Percentiles rank a stretch among this genome's conserved stretches.
Conservation (phyloP, 2,113 vertebrate species). For the Limnothrissa miodon region DNA sequence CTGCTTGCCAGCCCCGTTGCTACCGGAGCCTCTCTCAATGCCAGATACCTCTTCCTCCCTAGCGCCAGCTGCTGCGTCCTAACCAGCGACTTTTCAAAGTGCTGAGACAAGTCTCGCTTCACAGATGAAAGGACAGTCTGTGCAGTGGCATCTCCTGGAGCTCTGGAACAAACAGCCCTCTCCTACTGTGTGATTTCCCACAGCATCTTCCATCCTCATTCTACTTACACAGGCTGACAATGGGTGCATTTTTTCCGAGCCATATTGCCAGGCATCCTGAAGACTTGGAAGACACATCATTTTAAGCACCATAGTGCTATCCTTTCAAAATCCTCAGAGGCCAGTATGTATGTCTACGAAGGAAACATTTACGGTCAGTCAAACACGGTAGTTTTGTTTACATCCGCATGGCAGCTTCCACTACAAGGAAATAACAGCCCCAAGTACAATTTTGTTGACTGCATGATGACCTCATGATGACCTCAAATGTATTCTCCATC, state of each 20-base stretch:
- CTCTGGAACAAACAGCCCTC: neutral
- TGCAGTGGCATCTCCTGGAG: neutral
- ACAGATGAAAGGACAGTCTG: neutral
- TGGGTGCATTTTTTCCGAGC: neutral
- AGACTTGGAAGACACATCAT: neutral
- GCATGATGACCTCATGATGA: neutral
- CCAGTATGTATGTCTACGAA: neutral
- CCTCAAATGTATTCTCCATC: neutral
- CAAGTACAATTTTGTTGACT: neutral
- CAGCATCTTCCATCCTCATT: neutral
- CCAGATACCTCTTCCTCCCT: neutral
- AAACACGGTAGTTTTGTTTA: neutral
- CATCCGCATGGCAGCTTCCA: neutral
- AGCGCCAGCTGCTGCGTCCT: neutral
- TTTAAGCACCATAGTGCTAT: neutral
- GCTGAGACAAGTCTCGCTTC: neutral
- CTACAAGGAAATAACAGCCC: neutral
- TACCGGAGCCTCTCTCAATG: neutral
- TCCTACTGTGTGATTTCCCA: neutral
- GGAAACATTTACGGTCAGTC: neutral
- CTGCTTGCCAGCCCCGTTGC: neutral
- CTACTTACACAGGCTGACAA: neutral
- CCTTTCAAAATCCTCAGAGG: conserved; percentile 1
- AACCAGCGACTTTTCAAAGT: neutral
- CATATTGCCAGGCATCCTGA: neutral